A percentile compares a stretch with the other conserved stretches of the same genome.
These are phyloP conservation scores for Pyrochroa serraticornis DNA, from an alignment of 2,888 invertebrate genomes.

Conservation along the genomic window DNA sequence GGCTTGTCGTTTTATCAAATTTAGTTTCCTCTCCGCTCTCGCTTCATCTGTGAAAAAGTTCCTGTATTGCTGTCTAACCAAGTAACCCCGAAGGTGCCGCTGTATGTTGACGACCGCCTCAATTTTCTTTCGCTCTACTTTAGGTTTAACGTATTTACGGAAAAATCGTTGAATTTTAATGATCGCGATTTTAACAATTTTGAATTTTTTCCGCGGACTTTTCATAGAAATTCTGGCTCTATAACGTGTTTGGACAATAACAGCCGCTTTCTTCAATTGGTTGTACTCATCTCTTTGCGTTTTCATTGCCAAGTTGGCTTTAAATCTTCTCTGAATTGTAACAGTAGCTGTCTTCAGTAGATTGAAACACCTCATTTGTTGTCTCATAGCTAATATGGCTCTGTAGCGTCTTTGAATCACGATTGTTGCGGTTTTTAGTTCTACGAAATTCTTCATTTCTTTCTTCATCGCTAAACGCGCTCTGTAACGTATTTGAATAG, in stretches of 20 bases:
- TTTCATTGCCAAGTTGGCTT: conserved; percentile 15
- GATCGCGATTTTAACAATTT: conserved; percentile 25
- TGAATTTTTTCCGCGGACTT: too few species aligned
- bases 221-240: conserved; percentile 48
- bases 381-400: neutral
- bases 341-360: conserved; percentile 39
- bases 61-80: conserved; percentile 42
- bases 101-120: conserved; percentile 58
- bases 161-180: conserved; percentile 23
- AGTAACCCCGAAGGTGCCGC: conserved; percentile 41
- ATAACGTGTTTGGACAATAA: conserved; percentile 46
- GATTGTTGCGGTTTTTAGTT: conserved; percentile 42
- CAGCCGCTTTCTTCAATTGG: conserved; percentile 31
- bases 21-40: conserved; percentile 54
- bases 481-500: conserved; percentile 58
- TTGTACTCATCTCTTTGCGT: neutral
- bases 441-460: conserved; percentile 39
- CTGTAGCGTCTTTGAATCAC: conserved; percentile 40
- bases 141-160: conserved; percentile 5
- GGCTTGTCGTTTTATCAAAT: conserved; percentile 58
- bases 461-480: conserved; percentile 40
- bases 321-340: conserved; percentile 46
- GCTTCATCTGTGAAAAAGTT: conserved; percentile 41
- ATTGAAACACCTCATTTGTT: neutral
- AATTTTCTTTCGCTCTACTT: conserved; percentile 49